phyloP scores from a whole-genome alignment of 1,140 invertebrate genomes.

The Cardiocondyla obscurior region DNA sequence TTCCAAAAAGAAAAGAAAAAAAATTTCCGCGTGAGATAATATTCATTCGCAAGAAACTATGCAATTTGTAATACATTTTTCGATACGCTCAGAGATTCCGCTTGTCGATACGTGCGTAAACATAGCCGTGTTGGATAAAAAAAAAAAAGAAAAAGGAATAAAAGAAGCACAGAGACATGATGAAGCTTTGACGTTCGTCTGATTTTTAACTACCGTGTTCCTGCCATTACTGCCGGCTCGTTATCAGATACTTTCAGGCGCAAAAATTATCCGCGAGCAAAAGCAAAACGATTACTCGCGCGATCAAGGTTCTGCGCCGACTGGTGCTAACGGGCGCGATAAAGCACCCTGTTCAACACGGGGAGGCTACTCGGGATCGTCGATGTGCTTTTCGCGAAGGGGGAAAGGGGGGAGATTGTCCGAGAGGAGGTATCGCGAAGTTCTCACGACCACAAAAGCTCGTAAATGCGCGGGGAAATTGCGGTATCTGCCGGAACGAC shows the following conservation, averaged over 20 bases:
- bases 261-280: background rate
- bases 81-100: background rate
- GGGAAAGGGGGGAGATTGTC: background rate
- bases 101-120: background rate
- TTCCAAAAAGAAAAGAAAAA: too few relatives aligned
- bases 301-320: background rate
- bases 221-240: background rate
- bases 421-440: background rate
- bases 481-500: conserved; percentile 4
- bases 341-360: background rate
- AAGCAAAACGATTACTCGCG: background rate
- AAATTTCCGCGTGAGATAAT: background rate
- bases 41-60: background rate
- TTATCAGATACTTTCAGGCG: background rate
- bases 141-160: background rate
- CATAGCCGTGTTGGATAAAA: background rate
- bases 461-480: conserved; percentile 32
- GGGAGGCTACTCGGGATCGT: background rate
- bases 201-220: background rate
- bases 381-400: background rate
- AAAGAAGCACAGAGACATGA: too few relatives aligned
- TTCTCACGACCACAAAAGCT: conserved; percentile 19
- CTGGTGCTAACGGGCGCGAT: conserved; percentile 3
- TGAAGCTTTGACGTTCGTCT: background rate
- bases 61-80: background rate